Evolutionary conservation across 2,888 invertebrate genomes (phyloP).

Genomic region (Alcis repandata): DNA sequence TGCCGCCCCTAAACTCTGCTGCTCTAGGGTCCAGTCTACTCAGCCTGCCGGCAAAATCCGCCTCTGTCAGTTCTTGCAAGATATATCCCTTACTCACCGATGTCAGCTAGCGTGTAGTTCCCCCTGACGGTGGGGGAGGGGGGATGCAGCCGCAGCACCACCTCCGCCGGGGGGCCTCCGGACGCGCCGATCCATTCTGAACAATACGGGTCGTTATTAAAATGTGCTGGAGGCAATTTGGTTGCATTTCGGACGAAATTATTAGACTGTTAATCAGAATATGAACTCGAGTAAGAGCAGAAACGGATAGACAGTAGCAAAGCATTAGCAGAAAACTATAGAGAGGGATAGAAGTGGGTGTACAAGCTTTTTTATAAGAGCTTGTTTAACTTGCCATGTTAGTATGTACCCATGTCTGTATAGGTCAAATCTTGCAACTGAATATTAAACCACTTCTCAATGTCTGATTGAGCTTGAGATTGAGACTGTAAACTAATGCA

Average conservation of each 20-base stretch:
- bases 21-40: too few relatives aligned
- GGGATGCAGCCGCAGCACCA: constrained; percentile 75
- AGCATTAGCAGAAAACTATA: too few relatives aligned
- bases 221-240: neutral
- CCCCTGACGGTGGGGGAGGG: constrained; percentile 59
- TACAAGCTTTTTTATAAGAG: neutral
- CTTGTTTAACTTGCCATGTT: too few relatives aligned
- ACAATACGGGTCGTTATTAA: constrained; percentile 23
- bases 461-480: too few relatives aligned
- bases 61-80: too few relatives aligned
- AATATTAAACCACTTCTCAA: too few relatives aligned
- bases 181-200: constrained; percentile 82
- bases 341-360: too few relatives aligned
- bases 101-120: constrained; percentile 68
- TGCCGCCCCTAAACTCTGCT: too few relatives aligned
- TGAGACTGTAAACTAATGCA: too few relatives aligned
- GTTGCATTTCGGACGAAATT: neutral
- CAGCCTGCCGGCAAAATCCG: too few relatives aligned
- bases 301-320: neutral
- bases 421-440: too few relatives aligned
- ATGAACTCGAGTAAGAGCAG: neutral
- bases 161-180: constrained; percentile 80
- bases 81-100: constrained; percentile 54
- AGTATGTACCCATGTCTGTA: too few relatives aligned
- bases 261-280: neutral